Evolutionary conservation across 2,113 vertebrate genomes (phyloP), one percentile per base, ranked within the genome.

Genomic region (Setophaga coronata): DNA sequence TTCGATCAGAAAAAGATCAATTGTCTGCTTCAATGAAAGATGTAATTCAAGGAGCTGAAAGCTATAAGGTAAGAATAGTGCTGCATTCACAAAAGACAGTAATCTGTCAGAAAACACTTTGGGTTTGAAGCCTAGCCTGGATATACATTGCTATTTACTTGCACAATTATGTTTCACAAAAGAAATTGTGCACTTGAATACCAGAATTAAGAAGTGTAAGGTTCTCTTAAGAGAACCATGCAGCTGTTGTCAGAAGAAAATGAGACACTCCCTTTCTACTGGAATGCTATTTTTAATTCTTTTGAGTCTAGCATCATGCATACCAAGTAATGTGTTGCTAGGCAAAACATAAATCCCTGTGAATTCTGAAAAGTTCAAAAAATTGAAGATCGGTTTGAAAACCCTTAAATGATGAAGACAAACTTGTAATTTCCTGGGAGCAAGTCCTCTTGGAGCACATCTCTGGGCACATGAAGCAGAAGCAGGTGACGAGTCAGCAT

Each of bases 41-140:
- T 65, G 98, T 99, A 76, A 99, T 99, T 95, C 99, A 99, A 34
- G 98, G 98, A 64, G 99, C 99, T 84, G 99, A 99, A 97, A 98
- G 98, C 93, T 99, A 99, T 96, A 99, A 99, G 99, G 99, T 99
- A 98, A 67, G 89, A 80, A 7, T 26, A 82, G 8, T 51, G 33
- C 15, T 78, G 5, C 38, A 40, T 72, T 87, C 84, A 73, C 26
- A 36, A 40, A 77, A 57, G 34, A 14, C 14, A 60, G 17, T 76
- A 50, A 76, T 42, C 8, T 65, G 16, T 34, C 48, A 76, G 36
- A 60, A 95, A 70, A 66, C 26, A 18, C 33, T 70, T 93, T 5
- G 19, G 8, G 43, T 82, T 88, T 91, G 64, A 91, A 83, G 16
- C 45, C 19, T 89, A 62, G 10, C 31, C 33, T 89, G 21, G 6